These are phyloP conservation scores for Girardinichthys multiradiatus DNA, from an alignment of 2,113 vertebrate genomes.

Conservation along the genomic window DNA sequence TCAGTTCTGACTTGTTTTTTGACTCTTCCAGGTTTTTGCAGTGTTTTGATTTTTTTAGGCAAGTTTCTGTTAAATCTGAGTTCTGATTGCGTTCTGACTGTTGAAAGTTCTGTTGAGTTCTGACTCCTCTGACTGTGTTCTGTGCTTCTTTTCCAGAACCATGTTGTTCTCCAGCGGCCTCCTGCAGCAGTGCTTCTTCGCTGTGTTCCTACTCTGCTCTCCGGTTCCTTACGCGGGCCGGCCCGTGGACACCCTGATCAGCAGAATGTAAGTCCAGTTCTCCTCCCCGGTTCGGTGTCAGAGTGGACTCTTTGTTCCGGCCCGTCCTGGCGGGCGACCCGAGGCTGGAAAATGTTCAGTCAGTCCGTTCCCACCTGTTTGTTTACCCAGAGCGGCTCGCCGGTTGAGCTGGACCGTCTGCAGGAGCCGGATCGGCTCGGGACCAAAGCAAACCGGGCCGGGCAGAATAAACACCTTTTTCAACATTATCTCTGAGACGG, in stretches of 20 bases:
- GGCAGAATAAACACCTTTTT: conserved; percentile 22
- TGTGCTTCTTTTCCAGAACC: conserved; percentile 7
- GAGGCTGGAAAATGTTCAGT: not conserved
- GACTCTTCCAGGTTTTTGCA: too few relatives aligned
- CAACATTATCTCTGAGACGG: conserved; percentile 1
- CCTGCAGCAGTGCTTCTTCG: conserved; percentile 88
- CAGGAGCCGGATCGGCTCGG: conserved; percentile 40
- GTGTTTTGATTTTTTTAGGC: too few relatives aligned
- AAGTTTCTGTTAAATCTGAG: too few relatives aligned
- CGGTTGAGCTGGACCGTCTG: too few relatives aligned
- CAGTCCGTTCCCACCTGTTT: not conserved
- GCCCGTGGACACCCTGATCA: conserved; percentile 86
- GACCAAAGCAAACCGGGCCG: conserved; percentile 67
- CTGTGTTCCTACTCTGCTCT: conserved; percentile 89
- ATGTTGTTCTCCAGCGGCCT: conserved; percentile 83
- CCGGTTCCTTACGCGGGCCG: conserved; percentile 86
- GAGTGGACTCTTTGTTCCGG: not conserved
- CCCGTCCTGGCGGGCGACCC: too few relatives aligned
- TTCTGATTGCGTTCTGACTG: not conserved
- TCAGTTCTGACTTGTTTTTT: not conserved
- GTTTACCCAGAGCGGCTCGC: too few relatives aligned
- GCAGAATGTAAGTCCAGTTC: conserved; percentile 86
- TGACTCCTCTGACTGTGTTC: not conserved
- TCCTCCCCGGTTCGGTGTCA: not conserved
- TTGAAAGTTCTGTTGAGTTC: not conserved